Conservation (phyloP, 2,113 vertebrate genomes). For the Tauraco erythrolophus region DNA sequence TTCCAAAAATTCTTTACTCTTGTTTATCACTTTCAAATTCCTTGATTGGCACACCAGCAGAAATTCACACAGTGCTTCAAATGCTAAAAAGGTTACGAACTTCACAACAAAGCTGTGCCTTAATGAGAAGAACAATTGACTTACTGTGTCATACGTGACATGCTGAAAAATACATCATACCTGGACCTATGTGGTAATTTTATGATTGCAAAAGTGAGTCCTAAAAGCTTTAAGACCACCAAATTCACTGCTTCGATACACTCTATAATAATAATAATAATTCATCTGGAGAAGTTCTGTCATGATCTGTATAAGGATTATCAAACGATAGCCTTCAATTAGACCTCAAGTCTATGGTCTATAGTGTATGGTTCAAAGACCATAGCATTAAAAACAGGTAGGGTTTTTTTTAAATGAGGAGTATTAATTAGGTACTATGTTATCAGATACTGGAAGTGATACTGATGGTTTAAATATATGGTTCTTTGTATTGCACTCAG, state of each 20-base stretch:
- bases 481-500: background rate
- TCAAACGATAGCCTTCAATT: background rate
- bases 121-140: background rate
- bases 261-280: background rate
- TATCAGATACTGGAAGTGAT: background rate
- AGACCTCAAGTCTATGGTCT: accelerated
- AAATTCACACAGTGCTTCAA: background rate
- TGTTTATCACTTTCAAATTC: background rate
- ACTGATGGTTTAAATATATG: background rate
- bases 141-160: background rate
- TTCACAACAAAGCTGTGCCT: background rate
- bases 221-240: background rate
- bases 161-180: background rate
- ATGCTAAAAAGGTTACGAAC: background rate
- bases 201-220: background rate
- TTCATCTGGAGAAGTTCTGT: background rate
- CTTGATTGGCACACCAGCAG: background rate
- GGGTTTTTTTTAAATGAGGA: background rate
- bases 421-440: background rate
- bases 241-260: background rate
- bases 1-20: background rate
- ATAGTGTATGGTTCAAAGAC: background rate
- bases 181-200: background rate
- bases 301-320: background rate
- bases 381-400: background rate